Percentiles rank a stretch among this genome's conserved stretches.
phyloP scores from a whole-genome alignment of 2,888 invertebrate species.

The Drosophila incognita region DNA sequence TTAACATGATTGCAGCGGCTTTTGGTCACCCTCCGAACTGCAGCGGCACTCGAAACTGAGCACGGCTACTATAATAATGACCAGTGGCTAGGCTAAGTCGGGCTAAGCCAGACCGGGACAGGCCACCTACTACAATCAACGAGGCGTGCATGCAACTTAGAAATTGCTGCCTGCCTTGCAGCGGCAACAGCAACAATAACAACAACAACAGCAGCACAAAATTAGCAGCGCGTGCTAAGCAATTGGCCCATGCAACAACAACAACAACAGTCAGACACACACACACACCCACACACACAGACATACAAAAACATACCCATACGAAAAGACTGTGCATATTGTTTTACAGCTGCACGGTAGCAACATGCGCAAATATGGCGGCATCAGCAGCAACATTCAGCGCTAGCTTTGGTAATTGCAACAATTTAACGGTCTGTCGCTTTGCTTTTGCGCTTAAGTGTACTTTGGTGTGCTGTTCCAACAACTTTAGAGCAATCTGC shows the following conservation, averaged over 20 bases:
- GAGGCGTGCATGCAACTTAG: conserved; percentile 82
- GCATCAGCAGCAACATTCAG: conserved; percentile 58
- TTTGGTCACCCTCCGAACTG: conserved; percentile 61
- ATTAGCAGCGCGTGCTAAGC: conserved; percentile 81
- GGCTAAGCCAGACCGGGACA: conserved; percentile 20
- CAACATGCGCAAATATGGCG: conserved; percentile 69
- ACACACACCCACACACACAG: conserved; percentile 26
- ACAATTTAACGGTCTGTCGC: conserved; percentile 84
- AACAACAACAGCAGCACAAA: conserved; percentile 55
- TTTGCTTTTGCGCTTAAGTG: conserved; percentile 82
- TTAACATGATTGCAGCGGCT: conserved; percentile 74
- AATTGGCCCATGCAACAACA: conserved; percentile 67
- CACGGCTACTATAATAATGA: conserved; percentile 42
- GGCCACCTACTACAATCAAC: conserved; percentile 80
- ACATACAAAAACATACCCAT: conserved; percentile 37
- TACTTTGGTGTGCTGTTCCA: conserved; percentile 73
- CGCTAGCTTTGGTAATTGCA: conserved; percentile 82
- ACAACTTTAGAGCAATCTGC: conserved; percentile 30
- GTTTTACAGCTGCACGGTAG: conserved; percentile 72
- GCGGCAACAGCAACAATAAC: conserved; percentile 34
- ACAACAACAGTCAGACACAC: conserved; percentile 59
- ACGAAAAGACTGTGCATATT: conserved; percentile 60
- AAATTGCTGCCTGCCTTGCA: conserved; percentile 77
- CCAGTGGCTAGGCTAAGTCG: conserved; percentile 33
- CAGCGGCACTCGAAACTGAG: conserved; percentile 26